Evolutionary conservation across 2,888 invertebrate species (phyloP).

Genomic region (Orchestes rusci): DNA sequence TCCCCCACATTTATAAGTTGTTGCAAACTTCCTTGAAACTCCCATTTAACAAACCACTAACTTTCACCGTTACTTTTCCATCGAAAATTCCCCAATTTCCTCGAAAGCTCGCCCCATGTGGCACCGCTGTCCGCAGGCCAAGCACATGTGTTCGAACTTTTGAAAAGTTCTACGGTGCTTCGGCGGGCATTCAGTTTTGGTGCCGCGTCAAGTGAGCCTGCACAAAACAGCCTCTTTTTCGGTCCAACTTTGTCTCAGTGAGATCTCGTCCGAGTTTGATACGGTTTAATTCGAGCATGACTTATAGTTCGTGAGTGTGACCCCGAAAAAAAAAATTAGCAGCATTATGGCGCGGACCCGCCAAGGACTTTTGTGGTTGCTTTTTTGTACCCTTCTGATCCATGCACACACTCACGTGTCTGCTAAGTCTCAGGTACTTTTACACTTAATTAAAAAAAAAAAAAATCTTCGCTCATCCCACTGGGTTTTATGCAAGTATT

Average conservation of each 20-base stretch:
- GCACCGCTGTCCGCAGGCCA: constrained; percentile 14
- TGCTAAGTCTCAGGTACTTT: constrained; percentile 19
- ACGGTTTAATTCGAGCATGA: constrained; percentile 17
- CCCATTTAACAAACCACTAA: no score
- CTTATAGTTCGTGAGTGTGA: constrained; percentile 18
- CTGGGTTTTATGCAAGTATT: no score
- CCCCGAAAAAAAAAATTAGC: constrained; percentile 5
- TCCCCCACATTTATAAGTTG: no score
- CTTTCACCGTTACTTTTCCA: not conserved
- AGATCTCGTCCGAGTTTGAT: constrained; percentile 14
- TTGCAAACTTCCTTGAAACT: no score
- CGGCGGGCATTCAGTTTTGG: constrained; percentile 23
- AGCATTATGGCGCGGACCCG: constrained; percentile 7
- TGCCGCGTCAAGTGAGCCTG: constrained; percentile 14
- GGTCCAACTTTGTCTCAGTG: constrained; percentile 15
- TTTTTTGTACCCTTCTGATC: constrained; percentile 21
- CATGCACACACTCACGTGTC: constrained; percentile 15
- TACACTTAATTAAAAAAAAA: no score
- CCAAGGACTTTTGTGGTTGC: constrained; percentile 17
- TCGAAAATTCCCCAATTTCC: not conserved
- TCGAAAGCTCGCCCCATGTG: constrained; percentile 3
- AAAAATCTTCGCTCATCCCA: no score
- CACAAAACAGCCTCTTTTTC: constrained; percentile 19
- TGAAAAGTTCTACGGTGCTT: constrained; percentile 16
- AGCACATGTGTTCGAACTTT: constrained; percentile 16